A percentile compares a stretch with the other conserved stretches of the same genome.
Evolutionary conservation across 2,113 vertebrate species (phyloP).

Genomic region (Syngnathus scovelli): DNA sequence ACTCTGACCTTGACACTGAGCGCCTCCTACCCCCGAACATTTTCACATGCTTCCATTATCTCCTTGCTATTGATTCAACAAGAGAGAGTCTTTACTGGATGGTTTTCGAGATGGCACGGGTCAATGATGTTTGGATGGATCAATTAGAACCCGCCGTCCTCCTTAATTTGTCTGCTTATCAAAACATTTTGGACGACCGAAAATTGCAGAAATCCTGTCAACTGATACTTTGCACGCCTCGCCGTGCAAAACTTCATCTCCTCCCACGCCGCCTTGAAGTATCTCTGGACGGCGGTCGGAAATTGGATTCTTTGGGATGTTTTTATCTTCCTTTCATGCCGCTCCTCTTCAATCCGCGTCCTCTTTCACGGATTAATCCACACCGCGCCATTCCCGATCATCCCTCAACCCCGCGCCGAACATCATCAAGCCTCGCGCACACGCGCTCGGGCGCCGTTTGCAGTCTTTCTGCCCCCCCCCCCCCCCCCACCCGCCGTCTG

Average conservation of each 20-base stretch:
- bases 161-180: not conserved
- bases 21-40: slow-evolving; percentile 26
- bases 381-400: not conserved
- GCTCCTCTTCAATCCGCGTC: not conserved
- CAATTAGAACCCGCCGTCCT: not conserved
- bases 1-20: not conserved
- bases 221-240: not conserved
- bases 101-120: slow-evolving; percentile 37
- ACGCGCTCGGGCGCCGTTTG: not conserved
- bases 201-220: not conserved
- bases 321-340: not conserved
- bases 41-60: slow-evolving; percentile 57
- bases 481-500: slow-evolving; percentile 9
- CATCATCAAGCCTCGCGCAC: not conserved
- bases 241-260: not conserved
- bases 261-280: not conserved
- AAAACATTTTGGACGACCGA: not conserved
- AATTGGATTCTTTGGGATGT: not conserved
- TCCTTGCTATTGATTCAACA: slow-evolving; percentile 59
- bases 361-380: not conserved
- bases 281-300: not conserved
- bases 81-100: slow-evolving; percentile 51
- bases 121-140: slow-evolving; percentile 1
- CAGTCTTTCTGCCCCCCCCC: slow-evolving; percentile 8
- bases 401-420: not conserved